phyloP scores from a whole-genome alignment of 1,140 invertebrate species.

The Drosophila bipectinata region DNA sequence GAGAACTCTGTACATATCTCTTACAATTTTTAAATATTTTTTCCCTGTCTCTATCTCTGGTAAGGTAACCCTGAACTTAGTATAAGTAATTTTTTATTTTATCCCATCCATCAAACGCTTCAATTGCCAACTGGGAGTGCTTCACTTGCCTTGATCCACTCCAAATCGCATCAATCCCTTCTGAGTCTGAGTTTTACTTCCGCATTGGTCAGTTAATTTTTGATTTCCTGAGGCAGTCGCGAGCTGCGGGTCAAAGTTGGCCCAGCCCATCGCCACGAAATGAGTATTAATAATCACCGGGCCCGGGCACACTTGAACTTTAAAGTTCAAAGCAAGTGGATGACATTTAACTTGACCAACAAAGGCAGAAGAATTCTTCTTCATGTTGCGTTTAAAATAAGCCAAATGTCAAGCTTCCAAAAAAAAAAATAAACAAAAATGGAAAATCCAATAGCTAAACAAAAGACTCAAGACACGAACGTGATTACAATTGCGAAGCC shows the following conservation, averaged over 20 bases:
- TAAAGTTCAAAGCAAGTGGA: slow-evolving; percentile 70
- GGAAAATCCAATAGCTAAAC: slow-evolving; percentile 51
- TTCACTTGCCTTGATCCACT: slow-evolving; percentile 32
- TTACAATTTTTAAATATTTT: too few relatives aligned
- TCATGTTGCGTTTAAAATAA: background rate
- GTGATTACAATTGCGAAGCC: slow-evolving; percentile 8
- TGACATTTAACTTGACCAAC: slow-evolving; percentile 75
- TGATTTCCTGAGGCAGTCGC: background rate
- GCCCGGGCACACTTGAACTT: slow-evolving; percentile 65
- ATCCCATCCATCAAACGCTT: slow-evolving; percentile 16
- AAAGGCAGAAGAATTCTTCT: slow-evolving; percentile 38
- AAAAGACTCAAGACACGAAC: slow-evolving; percentile 75
- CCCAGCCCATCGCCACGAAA: slow-evolving; percentile 6
- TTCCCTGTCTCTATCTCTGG: background rate
- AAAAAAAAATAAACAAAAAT: slow-evolving; percentile 35
- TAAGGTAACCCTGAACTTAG: background rate
- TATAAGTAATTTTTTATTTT: background rate
- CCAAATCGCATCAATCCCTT: slow-evolving; percentile 4
- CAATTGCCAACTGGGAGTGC: slow-evolving; percentile 19
- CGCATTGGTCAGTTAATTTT: slow-evolving; percentile 8
- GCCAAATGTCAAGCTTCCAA: slow-evolving; percentile 30
- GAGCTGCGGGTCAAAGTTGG: slow-evolving; percentile 8
- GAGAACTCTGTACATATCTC: too few relatives aligned
- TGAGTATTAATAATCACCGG: slow-evolving; percentile 1
- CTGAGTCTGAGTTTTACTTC: slow-evolving; percentile 8